phyloP scores from a whole-genome alignment of 2,797 vertebrate genomes.

The Heteromormyrus szaboi region DNA sequence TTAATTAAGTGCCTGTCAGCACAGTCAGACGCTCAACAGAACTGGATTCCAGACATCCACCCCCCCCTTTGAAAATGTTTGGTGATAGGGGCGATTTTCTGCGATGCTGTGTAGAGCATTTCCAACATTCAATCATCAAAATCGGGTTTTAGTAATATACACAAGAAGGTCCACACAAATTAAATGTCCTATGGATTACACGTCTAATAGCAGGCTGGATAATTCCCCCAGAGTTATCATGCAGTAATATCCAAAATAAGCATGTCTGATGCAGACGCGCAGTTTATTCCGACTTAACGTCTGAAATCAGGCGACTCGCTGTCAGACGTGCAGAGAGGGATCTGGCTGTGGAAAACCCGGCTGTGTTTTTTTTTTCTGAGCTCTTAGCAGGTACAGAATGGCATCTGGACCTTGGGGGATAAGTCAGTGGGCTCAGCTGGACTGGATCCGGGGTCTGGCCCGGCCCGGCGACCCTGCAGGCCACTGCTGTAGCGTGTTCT shows the following conservation, averaged over 20 bases:
- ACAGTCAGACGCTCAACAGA: neutral
- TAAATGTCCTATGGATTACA: slow-evolving; percentile 7
- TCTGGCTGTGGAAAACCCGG: neutral
- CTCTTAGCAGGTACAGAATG: neutral
- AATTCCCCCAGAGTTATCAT: neutral
- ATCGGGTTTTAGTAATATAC: neutral
- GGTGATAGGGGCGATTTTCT: neutral
- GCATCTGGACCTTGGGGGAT: slow-evolving; percentile 13
- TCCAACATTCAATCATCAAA: neutral
- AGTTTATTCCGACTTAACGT: neutral
- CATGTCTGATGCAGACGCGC: neutral
- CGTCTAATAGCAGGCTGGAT: neutral
- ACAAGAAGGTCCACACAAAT: neutral
- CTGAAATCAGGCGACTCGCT: neutral
- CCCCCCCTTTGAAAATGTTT: neutral
- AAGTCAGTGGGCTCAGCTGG: slow-evolving; percentile 6
- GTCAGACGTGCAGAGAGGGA: neutral
- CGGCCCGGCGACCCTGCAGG: neutral
- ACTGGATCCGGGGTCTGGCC: neutral
- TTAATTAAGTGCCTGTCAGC: slow-evolving; percentile 12
- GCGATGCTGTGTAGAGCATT: neutral
- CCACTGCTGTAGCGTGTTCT: slow-evolving; percentile 55
- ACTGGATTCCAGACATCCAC: neutral
- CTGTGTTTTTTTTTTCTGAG: neutral
- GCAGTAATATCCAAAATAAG: neutral